Base-by-base conservation (phyloP, 2,797 vertebrate species). In the Artibeus jamaicensis region DNA sequence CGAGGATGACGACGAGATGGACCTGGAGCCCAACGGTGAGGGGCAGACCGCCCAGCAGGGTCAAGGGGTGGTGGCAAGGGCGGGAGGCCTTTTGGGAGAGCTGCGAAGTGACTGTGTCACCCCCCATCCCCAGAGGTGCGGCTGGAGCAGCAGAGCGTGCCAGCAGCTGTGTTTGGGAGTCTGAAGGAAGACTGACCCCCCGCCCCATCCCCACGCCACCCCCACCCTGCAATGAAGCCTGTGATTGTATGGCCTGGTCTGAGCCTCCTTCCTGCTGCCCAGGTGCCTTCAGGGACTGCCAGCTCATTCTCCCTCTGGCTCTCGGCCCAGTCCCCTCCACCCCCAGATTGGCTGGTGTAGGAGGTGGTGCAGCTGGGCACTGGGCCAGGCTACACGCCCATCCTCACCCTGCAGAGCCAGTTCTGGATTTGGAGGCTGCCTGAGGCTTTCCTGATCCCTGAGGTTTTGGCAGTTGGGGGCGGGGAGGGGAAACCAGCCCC, bases 81-180 rank as follows among this genome's bases (percentile, higher is more conserved):
- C 6, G 0, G 79, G 29, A 10, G 4, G 14, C 6, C 26, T 5
- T 3, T 74, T 37, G 16, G 21, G n/a, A 24, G 26, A 18, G 11
- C 37, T 24, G 14, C 26, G 6, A 39, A 10, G 10, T 93, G 15
- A 93, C 85, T 0, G 0, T 1, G 59, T 11, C 10, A 34, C 24
- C 29, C 95, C 96, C 34, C 98, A 50, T 26, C 95, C 96, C n/a
- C 98, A 99, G 99, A 99, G 98, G 99, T 99, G 84, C 99, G 98
- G 48, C 98, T 99, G 91, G 99, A 99, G 97, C 99, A 99, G 98
- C 99, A 99, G 98, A 99, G 98, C 0, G 98, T 99, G 59, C 99
- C 99, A 0, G 98, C 99, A 0, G 99, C 99, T 1, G 99, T 99
- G 71, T 99, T 99, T 0, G 99, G 99, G 76, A 99, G 99, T 6